Evolutionary conservation across 2,888 invertebrate species (phyloP).

Genomic region (Pachydiplax longipennis): DNA sequence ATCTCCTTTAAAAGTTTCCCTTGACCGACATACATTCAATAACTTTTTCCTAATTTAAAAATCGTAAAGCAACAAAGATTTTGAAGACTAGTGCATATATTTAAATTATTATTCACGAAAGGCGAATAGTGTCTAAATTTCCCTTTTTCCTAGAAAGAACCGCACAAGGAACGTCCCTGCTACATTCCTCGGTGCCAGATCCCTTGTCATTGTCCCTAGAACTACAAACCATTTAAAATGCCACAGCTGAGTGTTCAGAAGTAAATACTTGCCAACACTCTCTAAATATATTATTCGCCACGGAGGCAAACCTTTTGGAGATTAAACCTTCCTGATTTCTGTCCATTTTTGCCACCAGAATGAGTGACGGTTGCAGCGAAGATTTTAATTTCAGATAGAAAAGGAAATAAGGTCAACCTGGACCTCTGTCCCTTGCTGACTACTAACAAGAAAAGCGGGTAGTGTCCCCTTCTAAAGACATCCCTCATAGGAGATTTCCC

Average conservation of each 20-base stretch:
- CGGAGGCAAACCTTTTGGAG: neutral
- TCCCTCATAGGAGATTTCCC: neutral
- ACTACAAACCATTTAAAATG: neutral
- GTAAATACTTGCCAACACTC: neutral
- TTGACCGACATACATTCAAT: too few relatives aligned
- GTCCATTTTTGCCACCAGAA: constrained; percentile 34
- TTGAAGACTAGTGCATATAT: too few relatives aligned
- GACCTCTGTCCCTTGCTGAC: neutral
- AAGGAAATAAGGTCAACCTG: neutral
- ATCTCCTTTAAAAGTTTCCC: too few relatives aligned
- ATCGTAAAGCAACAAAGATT: too few relatives aligned
- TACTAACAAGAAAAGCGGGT: constrained; percentile 18
- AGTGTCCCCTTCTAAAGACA: neutral
- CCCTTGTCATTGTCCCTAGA: neutral
- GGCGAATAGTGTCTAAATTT: too few relatives aligned
- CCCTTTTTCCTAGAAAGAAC: too few relatives aligned
- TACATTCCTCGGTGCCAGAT: too few relatives aligned
- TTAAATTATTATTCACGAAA: too few relatives aligned
- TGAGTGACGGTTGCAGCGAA: neutral
- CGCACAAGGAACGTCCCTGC: too few relatives aligned
- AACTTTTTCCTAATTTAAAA: too few relatives aligned
- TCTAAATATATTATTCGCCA: neutral
- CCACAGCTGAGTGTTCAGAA: neutral
- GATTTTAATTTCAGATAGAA: constrained; percentile 27
- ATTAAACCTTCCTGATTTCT: neutral